Percentiles rank a stretch among this genome's conserved stretches.
phyloP scores from a whole-genome alignment of 2,888 invertebrate genomes.

The Pedicia rivosa region DNA sequence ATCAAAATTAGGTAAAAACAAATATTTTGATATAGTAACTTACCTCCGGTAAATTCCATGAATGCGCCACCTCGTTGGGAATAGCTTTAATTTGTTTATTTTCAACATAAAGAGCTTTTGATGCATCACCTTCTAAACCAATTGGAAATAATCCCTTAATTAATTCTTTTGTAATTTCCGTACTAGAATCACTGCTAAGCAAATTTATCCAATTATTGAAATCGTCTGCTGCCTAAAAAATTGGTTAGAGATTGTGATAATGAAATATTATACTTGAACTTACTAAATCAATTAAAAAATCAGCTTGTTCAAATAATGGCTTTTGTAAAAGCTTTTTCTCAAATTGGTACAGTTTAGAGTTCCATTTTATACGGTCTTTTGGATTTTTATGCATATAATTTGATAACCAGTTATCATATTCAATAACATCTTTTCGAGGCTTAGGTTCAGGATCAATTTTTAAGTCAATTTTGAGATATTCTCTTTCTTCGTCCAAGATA shows the following conservation, averaged over 20 bases:
- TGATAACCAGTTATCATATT: constrained; percentile 22
- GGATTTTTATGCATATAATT: constrained; percentile 19
- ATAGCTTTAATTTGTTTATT: constrained; percentile 26
- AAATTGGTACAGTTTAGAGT: constrained; percentile 23
- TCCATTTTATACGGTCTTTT: constrained; percentile 25
- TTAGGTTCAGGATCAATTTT: constrained; percentile 19
- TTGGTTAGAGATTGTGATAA: not conserved
- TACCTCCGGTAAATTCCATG: constrained; percentile 26
- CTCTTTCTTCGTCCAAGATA: constrained; percentile 21
- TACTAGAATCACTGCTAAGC: constrained; percentile 20
- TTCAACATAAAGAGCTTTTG: constrained; percentile 24
- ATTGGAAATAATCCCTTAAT: constrained; percentile 27
- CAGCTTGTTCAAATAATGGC: constrained; percentile 27
- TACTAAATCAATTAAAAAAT: constrained; percentile 28
- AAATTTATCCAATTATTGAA: constrained; percentile 27
- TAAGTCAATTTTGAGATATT: constrained; percentile 16
- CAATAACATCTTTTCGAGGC: constrained; percentile 14
- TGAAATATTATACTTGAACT: too few relatives aligned
- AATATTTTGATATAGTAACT: constrained; percentile 6
- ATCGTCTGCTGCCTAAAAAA: constrained; percentile 18
- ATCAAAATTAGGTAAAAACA: not conserved
- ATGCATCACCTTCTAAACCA: constrained; percentile 15
- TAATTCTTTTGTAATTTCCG: constrained; percentile 23
- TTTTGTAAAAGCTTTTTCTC: constrained; percentile 18
- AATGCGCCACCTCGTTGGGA: constrained; percentile 25